Base-by-base conservation (phyloP, 2,888 invertebrate species). In the Bombylius major region DNA sequence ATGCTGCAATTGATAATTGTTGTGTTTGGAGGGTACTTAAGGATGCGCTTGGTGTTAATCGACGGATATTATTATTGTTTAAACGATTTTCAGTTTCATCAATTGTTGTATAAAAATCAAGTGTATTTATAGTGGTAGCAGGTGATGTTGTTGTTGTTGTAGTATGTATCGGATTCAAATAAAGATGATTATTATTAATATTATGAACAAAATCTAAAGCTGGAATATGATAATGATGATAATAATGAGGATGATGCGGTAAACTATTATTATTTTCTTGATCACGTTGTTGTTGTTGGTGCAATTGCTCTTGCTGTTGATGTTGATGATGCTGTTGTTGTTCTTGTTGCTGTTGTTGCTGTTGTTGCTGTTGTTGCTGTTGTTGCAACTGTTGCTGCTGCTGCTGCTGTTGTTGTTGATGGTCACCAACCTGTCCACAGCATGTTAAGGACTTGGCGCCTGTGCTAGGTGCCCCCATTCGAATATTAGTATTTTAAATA, bases 251-350 rank as follows among this genome's bases (percentile, higher is more conserved):
- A 33, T 54, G 44, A 9, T 50, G n/a, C 6, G 56, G 55, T 62
- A 54, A 47, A 53, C 60, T 65, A 42, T 60, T 63, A 54, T 56
- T 65, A 56, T 65, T 61, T 36, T 66, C 62, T 14, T 64, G 62
- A 60, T 66, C 64, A 59, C 65, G 56, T 13, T 39, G 47, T 7
- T 51, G 44, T 11, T 48, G 56, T n/a, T 42, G 39, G 4, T 42
- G 39, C 4, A 11, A 1, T 8, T 42, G 39, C 11, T 42, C 48
- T 48, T 23, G 56, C 52, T 64, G 58, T 36, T 42, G 54, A 32
- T 47, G 47, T n/a, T 57, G 53, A 33, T 47, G 55, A n/a, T 51
- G 57, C 12, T 53, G 56, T 46, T 14, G n/a, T 32, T 48, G 50
- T 46, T 47, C 13, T 7, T 13, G 33, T 45, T 39, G 14, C 4